Evolutionary conservation across 2,797 vertebrate genomes (phyloP), one percentile per base, ranked within the genome.

Genomic region (Thaleichthys pacificus): DNA sequence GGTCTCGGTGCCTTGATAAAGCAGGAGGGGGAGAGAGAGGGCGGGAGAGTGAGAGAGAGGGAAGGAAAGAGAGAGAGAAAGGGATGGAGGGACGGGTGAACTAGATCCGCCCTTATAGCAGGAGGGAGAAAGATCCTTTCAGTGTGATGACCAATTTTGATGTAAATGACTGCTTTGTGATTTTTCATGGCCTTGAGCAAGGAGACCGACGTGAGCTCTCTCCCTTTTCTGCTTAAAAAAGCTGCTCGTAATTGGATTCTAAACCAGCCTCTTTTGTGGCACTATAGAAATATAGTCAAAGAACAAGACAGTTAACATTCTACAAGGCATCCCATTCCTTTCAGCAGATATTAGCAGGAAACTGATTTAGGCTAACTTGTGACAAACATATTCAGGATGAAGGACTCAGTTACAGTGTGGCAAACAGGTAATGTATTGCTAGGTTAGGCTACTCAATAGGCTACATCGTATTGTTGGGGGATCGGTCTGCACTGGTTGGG

Each of bases 1-100:
- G 89, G 86, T 89, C 86, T 88, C 79, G 19, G 64, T 81, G 83
- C 81, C 81, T 86, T 77, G 85, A 89, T 88, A 85, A 85, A 86
- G 85, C 71, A 75, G 51, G 54, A 68, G 75, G 57, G 57, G 68
- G 51, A 56, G 63, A 56, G 57, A 42, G 61, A 32, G 62, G n/a
- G 67, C 73, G 69, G 54, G 69, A 84, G 32, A 69, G 63, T 72
- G 73, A 81, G 85, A 87, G 58, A 60, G 38, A 30, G 71, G 7
- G 38, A n/a, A n/a, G 5, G 54, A 72, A 6, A 68, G 63, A 66
- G 63, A 28, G 68, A 42, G 32, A 70, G 68, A 42, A 2, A 42
- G 57, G 42, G 32, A 35, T 22, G 32, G 58, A 21, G 42, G 21
- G 30, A 28, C 58, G 69, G 62, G 61, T 61, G 47, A 15, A 22